Evolutionary conservation across 2,797 vertebrate species (phyloP), one percentile per base, ranked within the genome.

Genomic region (Prunella strophiata): DNA sequence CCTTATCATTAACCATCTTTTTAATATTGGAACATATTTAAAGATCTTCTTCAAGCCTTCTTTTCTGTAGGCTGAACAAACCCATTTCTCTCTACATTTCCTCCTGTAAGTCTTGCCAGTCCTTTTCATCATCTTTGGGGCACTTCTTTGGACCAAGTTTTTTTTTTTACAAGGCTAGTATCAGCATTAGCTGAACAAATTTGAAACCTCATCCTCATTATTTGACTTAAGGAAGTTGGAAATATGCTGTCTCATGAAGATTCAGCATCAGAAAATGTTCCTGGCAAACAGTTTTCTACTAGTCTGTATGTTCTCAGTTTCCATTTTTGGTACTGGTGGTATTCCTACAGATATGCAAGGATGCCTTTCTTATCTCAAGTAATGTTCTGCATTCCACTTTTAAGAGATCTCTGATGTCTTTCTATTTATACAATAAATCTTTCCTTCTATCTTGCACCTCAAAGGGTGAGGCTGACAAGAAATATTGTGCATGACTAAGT

Each of bases 391-490:
- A 76, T 7, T 86, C 55, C 50, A 29, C 52, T 89, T 91, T 54
- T 93, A 84, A 93, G 48, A 88, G 47, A 32, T 62, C 14, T 86
- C 50, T 57, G 52, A 72, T 2, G 8, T 32, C 36, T 86, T 78
- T 88, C 30, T 84, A 17, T 86, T 90, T 92, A 72, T 75, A 43
- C 40, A 70, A 22, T 55, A 57, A 11, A 68, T 58, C 14, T 85
- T 48, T 83, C 36, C 51, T 91, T 76, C 77, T 67, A 34, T 75
- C 54, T 85, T 88, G 5, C 17, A 61, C 45, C 75, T 92, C 82
- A 94, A 88, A 94, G 62, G 8, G 2, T 65, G 30, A 89, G 9
- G 20, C 18, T 88, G 89, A 91, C 70, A 94, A 81, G 58, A 92
- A 72, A 86, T 86, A 63, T 19, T 61, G 29, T 67, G 68, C 51